Percentiles rank a stretch among this genome's conserved stretches.
Evolutionary conservation across 2,113 vertebrate genomes (phyloP).

Genomic region (Nerophis ophidion): DNA sequence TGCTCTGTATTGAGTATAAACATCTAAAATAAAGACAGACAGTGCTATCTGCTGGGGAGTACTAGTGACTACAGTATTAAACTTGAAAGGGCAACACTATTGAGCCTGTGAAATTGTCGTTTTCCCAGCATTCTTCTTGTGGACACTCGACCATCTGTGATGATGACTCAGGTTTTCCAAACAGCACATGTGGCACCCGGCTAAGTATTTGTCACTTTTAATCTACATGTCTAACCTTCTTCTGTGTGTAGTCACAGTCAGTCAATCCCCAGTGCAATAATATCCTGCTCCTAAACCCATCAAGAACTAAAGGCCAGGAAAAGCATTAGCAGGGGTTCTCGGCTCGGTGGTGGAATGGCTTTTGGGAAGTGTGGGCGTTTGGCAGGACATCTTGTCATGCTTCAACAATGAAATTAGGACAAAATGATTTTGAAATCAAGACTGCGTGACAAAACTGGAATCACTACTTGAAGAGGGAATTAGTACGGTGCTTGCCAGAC

Average conservation of each 20-base stretch:
- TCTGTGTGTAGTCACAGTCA: not conserved
- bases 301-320: conserved; percentile 21
- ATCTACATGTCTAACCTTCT: not conserved
- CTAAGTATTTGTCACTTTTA: conserved; percentile 7
- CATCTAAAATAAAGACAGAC: not conserved
- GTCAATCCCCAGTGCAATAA: conserved; percentile 4
- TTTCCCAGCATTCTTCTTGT: conserved; percentile 14
- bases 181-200: conserved; percentile 2
- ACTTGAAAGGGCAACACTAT: not conserved
- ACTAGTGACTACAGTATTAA: not conserved
- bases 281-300: conserved; percentile 4
- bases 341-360: conserved; percentile 5
- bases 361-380: conserved; percentile 31
- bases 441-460: conserved; percentile 31
- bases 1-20: too few relatives aligned
- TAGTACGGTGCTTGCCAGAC: conserved; percentile 19
- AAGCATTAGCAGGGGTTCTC: conserved; percentile 1
- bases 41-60: not conserved
- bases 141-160: conserved; percentile 17
- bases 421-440: conserved; percentile 1
- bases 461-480: conserved; percentile 21
- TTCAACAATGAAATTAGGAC: conserved; percentile 24
- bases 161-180: conserved; percentile 31
- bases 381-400: conserved; percentile 29
- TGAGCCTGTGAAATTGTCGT: not conserved